These are phyloP conservation scores for Tillus elongatus DNA, from an alignment of 2,888 invertebrate species.

Conservation along the genomic window DNA sequence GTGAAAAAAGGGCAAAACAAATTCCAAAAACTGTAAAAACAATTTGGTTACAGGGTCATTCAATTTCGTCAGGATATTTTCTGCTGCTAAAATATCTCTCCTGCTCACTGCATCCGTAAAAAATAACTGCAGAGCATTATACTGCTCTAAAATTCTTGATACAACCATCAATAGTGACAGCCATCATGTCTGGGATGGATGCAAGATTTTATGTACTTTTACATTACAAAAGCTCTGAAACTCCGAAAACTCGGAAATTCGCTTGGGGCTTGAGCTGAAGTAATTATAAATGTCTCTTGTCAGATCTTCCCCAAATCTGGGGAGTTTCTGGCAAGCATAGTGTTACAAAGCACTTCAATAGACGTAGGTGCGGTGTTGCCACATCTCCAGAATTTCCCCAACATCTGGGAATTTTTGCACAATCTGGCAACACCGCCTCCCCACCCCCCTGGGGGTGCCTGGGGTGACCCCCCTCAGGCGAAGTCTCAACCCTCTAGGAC, in stretches of 20 bases:
- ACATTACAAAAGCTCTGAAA: conserved; percentile 18
- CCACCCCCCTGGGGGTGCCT: too few species aligned
- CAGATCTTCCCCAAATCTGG: conserved; percentile 23
- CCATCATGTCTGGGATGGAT: conserved; percentile 18
- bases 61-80: conserved; percentile 10
- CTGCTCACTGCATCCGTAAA: conserved; percentile 14
- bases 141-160: conserved; percentile 18
- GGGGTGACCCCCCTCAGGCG: too few species aligned
- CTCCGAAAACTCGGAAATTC: conserved; percentile 14
- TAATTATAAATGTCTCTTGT: conserved; percentile 24
- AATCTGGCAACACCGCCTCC: too few species aligned
- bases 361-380: too few species aligned
- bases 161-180: conserved; percentile 15
- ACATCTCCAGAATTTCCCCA: too few species aligned
- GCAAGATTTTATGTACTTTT: conserved; percentile 19
- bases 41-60: conserved; percentile 12
- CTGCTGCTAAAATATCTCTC: conserved; percentile 11
- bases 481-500: too few species aligned
- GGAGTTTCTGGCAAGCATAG: conserved; percentile 24
- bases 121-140: conserved; percentile 15
- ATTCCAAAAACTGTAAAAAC: conserved; percentile 16
- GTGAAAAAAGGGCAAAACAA: conserved; percentile 13
- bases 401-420: too few species aligned
- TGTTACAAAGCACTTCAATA: too few species aligned
- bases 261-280: conserved; percentile 22